A percentile compares a stretch with the other conserved stretches of the same genome.
phyloP scores from a whole-genome alignment of 2,888 invertebrate genomes.

The Agrochola lota region DNA sequence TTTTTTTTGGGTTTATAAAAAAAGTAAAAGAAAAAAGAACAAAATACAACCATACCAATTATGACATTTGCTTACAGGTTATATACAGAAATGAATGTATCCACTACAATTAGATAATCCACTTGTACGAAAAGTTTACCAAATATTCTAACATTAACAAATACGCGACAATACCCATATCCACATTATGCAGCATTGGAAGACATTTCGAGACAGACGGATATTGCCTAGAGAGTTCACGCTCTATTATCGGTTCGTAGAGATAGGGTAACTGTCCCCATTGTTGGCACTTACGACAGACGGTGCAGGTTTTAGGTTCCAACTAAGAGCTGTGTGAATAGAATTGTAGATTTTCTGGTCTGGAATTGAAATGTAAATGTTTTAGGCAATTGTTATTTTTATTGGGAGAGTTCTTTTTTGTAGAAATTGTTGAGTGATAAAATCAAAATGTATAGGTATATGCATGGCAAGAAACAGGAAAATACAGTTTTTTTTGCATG shows the following conservation, averaged over 20 bases:
- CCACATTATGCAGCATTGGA: constrained; percentile 60
- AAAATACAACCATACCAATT: no score
- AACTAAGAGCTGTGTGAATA: constrained; percentile 70
- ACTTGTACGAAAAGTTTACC: neutral
- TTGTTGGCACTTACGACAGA: constrained; percentile 81
- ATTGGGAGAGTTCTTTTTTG: neutral
- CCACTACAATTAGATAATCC: neutral
- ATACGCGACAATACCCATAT: constrained; percentile 38
- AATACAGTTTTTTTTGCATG: neutral
- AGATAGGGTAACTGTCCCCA: constrained; percentile 83
- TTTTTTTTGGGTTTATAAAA: no score
- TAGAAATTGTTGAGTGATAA: neutral
- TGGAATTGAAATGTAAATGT: constrained; percentile 70
- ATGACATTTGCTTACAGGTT: no score
- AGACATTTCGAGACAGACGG: constrained; percentile 76
- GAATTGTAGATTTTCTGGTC: constrained; percentile 71
- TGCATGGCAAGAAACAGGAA: neutral
- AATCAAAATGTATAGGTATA: neutral
- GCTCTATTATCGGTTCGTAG: constrained; percentile 85
- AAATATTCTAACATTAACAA: constrained; percentile 36
- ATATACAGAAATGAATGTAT: neutral
- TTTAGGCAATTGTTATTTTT: constrained; percentile 55
- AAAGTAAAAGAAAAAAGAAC: no score
- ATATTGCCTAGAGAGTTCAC: constrained; percentile 83
- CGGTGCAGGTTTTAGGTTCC: constrained; percentile 73